Conservation (phyloP, 2,113 vertebrate species). For the Vombatus ursinus region DNA sequence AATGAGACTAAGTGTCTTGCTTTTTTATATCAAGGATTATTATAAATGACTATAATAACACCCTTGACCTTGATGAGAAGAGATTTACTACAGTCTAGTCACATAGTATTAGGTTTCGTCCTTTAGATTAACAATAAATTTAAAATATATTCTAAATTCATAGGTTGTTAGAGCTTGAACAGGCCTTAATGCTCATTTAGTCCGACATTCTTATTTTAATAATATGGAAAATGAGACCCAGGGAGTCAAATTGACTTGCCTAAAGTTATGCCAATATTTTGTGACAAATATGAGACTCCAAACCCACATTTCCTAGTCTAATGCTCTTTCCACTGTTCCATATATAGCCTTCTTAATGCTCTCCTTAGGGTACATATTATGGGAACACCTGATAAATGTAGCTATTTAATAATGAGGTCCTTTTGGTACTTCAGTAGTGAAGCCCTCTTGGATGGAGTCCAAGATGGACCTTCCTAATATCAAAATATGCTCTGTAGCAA, state of each 20-base stretch:
- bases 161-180: not conserved
- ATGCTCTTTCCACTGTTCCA: not conserved
- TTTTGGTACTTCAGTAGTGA: not conserved
- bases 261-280: slow-evolving; percentile 40
- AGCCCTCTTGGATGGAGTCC: not conserved
- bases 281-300: not conserved
- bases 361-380: not conserved
- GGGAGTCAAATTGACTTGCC: not conserved
- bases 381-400: slow-evolving; percentile 12
- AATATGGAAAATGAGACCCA: not conserved
- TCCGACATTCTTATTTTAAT: not conserved
- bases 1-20: slow-evolving; percentile 73
- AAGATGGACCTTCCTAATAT: not conserved
- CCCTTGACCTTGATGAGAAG: slow-evolving; percentile 75
- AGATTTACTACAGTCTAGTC: slow-evolving; percentile 69
- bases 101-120: slow-evolving; percentile 42
- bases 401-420: not conserved
- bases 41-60: slow-evolving; percentile 61
- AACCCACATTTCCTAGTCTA: not conserved
- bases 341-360: not conserved
- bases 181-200: not conserved
- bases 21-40: slow-evolving; percentile 75
- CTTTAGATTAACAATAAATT: slow-evolving; percentile 65
- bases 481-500: not conserved
- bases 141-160: slow-evolving; percentile 48